phyloP scores from a whole-genome alignment of 2,888 invertebrate species.

The Digitonthophagus gazella region DNA sequence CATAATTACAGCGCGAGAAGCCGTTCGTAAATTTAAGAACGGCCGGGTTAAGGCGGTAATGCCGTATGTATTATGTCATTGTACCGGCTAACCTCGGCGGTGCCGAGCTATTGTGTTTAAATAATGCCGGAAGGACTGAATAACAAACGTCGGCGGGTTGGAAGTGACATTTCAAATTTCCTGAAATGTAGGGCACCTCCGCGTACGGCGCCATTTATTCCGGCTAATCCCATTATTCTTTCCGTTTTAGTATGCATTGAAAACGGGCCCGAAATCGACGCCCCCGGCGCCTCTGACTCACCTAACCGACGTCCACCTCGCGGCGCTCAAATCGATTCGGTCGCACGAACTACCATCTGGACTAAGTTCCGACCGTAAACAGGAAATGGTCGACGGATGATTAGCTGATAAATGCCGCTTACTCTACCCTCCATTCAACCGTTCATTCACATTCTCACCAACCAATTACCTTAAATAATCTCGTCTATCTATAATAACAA shows the following conservation, averaged over 20 bases:
- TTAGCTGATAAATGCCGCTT: background rate
- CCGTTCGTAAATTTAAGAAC: background rate
- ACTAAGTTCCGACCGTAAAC: slow-evolving; percentile 21
- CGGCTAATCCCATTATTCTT: slow-evolving; percentile 5
- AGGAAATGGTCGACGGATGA: background rate
- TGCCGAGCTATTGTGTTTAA: slow-evolving; percentile 13
- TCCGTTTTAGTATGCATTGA: slow-evolving; percentile 14
- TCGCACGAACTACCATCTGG: too few relatives aligned
- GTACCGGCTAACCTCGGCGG: background rate
- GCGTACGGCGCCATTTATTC: slow-evolving; percentile 4
- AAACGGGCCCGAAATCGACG: slow-evolving; percentile 1
- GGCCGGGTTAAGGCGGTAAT: background rate
- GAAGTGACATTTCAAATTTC: slow-evolving; percentile 14
- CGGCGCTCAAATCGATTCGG: background rate
- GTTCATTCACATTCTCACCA: background rate
- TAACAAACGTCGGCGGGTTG: slow-evolving; percentile 1
- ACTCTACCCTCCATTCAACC: background rate
- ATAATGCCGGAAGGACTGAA: slow-evolving; percentile 4
- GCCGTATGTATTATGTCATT: background rate
- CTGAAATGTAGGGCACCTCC: slow-evolving; percentile 10
- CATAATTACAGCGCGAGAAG: background rate
- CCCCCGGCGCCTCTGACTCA: background rate
- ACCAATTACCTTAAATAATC: background rate
- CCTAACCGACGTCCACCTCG: background rate
- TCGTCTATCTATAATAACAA: too few relatives aligned